Conservation (phyloP, 1,140 invertebrate genomes). For the Triops longicaudatus region DNA sequence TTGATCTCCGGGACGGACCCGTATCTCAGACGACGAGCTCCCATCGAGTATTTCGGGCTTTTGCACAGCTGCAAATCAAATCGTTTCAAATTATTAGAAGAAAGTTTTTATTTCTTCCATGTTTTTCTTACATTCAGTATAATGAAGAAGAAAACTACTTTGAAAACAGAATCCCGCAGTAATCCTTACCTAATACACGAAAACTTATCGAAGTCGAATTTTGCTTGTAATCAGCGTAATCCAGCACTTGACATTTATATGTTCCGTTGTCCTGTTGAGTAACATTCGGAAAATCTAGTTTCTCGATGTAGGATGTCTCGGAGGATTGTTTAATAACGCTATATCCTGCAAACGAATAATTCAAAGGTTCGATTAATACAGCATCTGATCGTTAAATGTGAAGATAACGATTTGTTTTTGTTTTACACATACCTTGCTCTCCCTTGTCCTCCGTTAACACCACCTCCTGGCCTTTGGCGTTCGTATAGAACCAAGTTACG, state of each 20-base stretch:
- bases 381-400: not conserved
- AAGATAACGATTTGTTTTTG: not conserved
- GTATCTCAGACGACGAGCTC: conserved; percentile 19
- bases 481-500: not conserved
- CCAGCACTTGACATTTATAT: conserved; percentile 18
- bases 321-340: not conserved
- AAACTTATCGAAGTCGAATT: conserved; percentile 17
- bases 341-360: too few species aligned
- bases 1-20: conserved; percentile 5
- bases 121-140: too few species aligned
- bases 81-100: not conserved
- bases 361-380: too few species aligned
- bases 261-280: conserved; percentile 7
- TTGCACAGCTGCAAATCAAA: conserved; percentile 2
- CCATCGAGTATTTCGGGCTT: not conserved
- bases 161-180: too few species aligned
- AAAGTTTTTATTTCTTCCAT: too few species aligned
- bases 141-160: too few species aligned
- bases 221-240: not conserved
- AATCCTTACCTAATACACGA: conserved; percentile 15
- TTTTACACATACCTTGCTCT: not conserved
- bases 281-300: not conserved
- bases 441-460: not conserved
- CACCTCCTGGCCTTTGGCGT: not conserved
- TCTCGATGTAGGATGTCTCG: conserved; percentile 17